Base-by-base conservation (phyloP, 1,140 invertebrate genomes). In the Scaptomyza graminum region DNA sequence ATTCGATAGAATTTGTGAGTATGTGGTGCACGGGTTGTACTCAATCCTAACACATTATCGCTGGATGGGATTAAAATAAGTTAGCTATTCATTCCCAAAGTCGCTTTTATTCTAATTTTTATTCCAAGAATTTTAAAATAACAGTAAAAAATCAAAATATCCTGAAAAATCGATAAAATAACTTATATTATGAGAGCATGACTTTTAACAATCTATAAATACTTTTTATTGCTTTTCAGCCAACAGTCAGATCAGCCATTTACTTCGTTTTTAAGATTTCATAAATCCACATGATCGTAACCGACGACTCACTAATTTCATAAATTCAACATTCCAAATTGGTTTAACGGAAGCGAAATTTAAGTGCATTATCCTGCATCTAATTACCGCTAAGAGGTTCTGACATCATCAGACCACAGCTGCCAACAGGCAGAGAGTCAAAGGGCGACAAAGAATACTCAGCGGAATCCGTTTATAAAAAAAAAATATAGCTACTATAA, bases 291-390 rank as follows among this genome's bases (percentile, higher is more conserved):
- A n/a, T n/a, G n/a, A n/a, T n/a, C n/a, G n/a, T n/a, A n/a, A n/a
- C n/a, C n/a, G n/a, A n/a, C n/a, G 5, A 28, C 5, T 5, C 6
- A 31, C 52, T 44, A 34, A 52, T 51, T 46, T 41, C 31, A 22
- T 3, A 0, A 22, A 22, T 22, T 22, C 18, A 22, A 22, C 18
- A 22, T 22, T 43, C 28, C 37, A 54, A 73, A 68, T 61, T 61
- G 62, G 22, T 49, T 50, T 41, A 71, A 62, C 46, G 47, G 57
- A 8, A 60, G 65, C 49, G 66, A 55, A 67, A 67, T 72, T 75
- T 67, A 54, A 68, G 63, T 68, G 76, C 69, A 64, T 76, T 76
- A 79, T 79, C 69, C 76, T 61, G 60, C 74, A 79, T 79, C 76
- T 79, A 79, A 76, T 73, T 74, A 79, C 49, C 55, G 51, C 54